Evolutionary conservation across 2,113 vertebrate genomes (phyloP), one percentile per base, ranked within the genome.

Genomic region (Pelmatolapia mariae): DNA sequence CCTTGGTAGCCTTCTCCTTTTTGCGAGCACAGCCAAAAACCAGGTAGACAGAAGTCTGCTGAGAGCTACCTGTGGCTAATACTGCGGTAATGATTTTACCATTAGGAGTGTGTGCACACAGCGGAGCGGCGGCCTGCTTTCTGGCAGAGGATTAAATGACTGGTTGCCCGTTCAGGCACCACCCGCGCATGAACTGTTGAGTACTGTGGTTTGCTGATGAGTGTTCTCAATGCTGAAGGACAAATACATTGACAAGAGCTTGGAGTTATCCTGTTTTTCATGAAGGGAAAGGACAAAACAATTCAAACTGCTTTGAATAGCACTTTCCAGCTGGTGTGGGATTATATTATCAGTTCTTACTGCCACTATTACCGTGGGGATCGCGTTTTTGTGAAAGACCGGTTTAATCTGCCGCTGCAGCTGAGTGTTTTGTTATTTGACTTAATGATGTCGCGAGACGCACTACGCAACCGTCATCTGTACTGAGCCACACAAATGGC

Each of bases 21-120:
- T 33, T 45, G n/a, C 57, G 43, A 38, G 43, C 29, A 7, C 19
- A 83, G 80, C 83, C 68, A 82, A 81, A 87, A 84, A 86, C 53
- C 83, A 85, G 86, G 89, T 68, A 71, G 88, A 86, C 33, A 83
- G 63, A 40, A 80, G 76, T 76, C 13, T 78, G 81, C 80, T 2
- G 80, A 86, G 83, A 90, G 80, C 53, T 5, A 68, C 59, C 81
- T 66, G 50, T 80, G 87, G 80, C 82, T 80, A 86, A 71, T 86
- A 29, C 63, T 43, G 52, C 4, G 5, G 26, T 80, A 66, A 91
- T 82, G 91, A 89, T 43, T 87, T 88, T 11, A 79, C 33, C 81
- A 66, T 87, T 71, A 84, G 36, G 52, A 79, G 78, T 38, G 80
- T 83, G 90, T 26, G 66, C 68, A 36, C 63, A 52, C 66, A 50